Evolutionary conservation across 2,113 vertebrate genomes (phyloP), one percentile per base, ranked within the genome.

Genomic region (Gorsachius goisagi): DNA sequence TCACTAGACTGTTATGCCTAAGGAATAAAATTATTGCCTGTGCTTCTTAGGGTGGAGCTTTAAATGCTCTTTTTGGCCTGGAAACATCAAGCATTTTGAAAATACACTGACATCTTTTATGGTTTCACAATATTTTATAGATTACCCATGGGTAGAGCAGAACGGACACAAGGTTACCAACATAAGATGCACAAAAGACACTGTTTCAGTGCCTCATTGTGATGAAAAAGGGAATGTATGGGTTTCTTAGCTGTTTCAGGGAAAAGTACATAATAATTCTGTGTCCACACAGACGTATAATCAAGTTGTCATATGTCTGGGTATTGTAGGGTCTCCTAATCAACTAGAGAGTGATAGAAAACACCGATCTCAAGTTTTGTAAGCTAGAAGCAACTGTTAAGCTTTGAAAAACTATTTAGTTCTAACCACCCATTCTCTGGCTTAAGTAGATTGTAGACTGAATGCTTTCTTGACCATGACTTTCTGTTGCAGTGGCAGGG

Each of bases 311-410:
- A 0, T 13, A 64, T 35, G 7, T 13, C 9, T n/a, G 39, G 41
- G 9, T n/a, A 53, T 20, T 58, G 2, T 27, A 50, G 21, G 19
- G 13, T 37, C 11, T 72, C n/a, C 26, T 68, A 68, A 35, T 7
- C 16, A 66, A 3, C 0, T 47, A 26, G 4, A 79, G 35, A 35
- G 5, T 56, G 12, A 22, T 77, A 62, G 5, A 66, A 74, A 63
- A 44, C 18, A 64, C 14, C 0, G 0, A 19, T 58, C 5, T 39
- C 20, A 47, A 56, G 11, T 35, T 67, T 71, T 45, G 6, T 32
- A 72, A 63, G 11, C 8, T 45, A 44, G 33, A 90, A 82, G 9
- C 11, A 68, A 35, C 33, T 80, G 3, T 21, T 62, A 58, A 66
- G 2, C 6, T 90, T 75, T 66, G 66, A 81, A 71, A 81, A 88